Evolutionary conservation across 2,888 invertebrate species (phyloP).

Genomic region (Priocnemis perturbator): DNA sequence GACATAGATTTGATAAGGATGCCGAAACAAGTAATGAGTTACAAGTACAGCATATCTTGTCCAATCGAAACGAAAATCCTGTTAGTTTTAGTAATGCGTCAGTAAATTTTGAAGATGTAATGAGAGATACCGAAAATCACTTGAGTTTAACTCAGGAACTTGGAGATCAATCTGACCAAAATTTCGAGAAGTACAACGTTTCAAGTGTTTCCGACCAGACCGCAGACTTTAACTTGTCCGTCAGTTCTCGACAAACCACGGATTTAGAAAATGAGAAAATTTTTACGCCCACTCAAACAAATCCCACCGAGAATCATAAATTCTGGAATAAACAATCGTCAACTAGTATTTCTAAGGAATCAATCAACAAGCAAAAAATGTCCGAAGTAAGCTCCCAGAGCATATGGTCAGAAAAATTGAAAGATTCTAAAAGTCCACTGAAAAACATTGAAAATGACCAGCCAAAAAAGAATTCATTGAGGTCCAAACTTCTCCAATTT

Average conservation of each 20-base stretch:
- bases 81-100: not conserved
- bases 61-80: not conserved
- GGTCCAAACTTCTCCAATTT: conserved; percentile 8
- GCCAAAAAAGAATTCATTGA: no score
- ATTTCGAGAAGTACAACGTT: not conserved
- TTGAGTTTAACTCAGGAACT: no score
- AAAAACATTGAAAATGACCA: no score
- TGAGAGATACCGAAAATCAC: not conserved
- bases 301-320: not conserved
- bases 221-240: conserved; percentile 18
- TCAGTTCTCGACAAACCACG: conserved; percentile 12
- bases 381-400: no score
- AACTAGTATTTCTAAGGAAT: no score
- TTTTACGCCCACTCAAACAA: conserved; percentile 5
- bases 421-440: no score
- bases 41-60: not conserved
- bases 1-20: not conserved
- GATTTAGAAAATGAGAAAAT: conserved; percentile 20
- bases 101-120: not conserved
- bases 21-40: not conserved
- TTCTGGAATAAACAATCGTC: not conserved
- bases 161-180: conserved; percentile 1
- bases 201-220: conserved; percentile 15
- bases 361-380: no score
- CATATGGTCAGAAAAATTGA: no score